Percentiles rank a stretch among this genome's conserved stretches.
These are phyloP conservation scores for Sciaenops ocellatus DNA, from an alignment of 2,797 vertebrate genomes.

Conservation along the genomic window DNA sequence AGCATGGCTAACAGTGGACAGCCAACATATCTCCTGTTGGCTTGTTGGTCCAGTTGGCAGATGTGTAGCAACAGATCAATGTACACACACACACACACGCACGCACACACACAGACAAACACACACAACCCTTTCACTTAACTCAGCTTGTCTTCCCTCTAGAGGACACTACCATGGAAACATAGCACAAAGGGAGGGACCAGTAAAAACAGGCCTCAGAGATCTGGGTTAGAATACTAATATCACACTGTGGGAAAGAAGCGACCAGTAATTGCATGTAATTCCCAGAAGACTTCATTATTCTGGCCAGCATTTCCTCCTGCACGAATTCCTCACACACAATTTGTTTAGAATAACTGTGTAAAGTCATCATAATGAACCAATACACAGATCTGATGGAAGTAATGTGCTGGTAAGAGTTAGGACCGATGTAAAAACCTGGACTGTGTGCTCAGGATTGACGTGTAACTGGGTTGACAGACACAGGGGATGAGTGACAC, in stretches of 20 bases:
- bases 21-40: no score
- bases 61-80: neutral
- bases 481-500: neutral
- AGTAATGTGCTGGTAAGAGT: neutral
- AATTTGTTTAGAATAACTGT: neutral
- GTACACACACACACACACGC: neutral
- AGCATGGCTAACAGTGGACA: no score
- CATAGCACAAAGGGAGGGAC: slow-evolving; percentile 56
- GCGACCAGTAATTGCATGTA: slow-evolving; percentile 27
- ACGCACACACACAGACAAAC: slow-evolving; percentile 12
- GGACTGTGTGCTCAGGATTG: neutral
- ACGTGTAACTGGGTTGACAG: neutral
- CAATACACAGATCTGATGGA: neutral
- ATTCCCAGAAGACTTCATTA: slow-evolving; percentile 45
- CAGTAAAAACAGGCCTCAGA: slow-evolving; percentile 35
- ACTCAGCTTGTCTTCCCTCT: slow-evolving; percentile 36
- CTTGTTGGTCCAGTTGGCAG: no score
- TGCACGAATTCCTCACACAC: neutral
- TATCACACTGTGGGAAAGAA: slow-evolving; percentile 64
- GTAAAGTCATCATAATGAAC: neutral
- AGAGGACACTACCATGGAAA: slow-evolving; percentile 61
- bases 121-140: slow-evolving; percentile 32
- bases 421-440: neutral
- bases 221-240: slow-evolving; percentile 65
- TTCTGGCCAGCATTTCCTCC: slow-evolving; percentile 18